Evolutionary conservation across 2,888 invertebrate species (phyloP).

Genomic region (Odontothrips loti): DNA sequence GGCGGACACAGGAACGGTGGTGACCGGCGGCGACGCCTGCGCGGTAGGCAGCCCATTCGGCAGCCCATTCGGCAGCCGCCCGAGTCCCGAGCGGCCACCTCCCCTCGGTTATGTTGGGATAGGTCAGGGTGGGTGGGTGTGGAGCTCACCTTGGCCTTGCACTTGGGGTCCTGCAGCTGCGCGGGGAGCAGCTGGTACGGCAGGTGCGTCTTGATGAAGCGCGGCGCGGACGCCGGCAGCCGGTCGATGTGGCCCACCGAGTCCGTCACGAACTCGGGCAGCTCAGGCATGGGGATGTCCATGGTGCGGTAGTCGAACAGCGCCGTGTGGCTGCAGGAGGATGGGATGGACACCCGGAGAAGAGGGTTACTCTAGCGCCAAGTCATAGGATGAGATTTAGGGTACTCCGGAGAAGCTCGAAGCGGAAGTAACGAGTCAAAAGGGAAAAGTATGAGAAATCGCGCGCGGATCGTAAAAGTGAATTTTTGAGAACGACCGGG

Average conservation of each 20-base stretch:
- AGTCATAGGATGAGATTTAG: too few species aligned
- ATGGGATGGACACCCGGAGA: background rate
- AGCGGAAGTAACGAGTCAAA: too few species aligned
- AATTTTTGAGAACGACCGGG: background rate
- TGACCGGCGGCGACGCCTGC: too few species aligned
- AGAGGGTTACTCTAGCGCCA: too few species aligned
- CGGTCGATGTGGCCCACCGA: constrained; percentile 45
- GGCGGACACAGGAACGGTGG: constrained; percentile 43
- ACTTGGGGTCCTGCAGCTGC: constrained; percentile 19
- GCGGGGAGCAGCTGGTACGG: constrained; percentile 57
- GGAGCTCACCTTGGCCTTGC: constrained; percentile 8
- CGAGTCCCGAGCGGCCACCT: too few species aligned
- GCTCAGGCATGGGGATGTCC: constrained; percentile 35
- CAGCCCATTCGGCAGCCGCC: background rate
- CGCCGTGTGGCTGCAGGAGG: background rate
- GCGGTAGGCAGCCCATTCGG: background rate
- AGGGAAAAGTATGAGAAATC: too few species aligned
- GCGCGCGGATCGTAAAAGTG: too few species aligned
- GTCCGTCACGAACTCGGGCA: constrained; percentile 42
- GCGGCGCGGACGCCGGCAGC: constrained; percentile 47
- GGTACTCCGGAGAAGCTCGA: too few species aligned
- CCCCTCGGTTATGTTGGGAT: constrained; percentile 33
- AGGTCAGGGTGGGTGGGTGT: too few species aligned
- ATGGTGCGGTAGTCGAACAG: constrained; percentile 45
- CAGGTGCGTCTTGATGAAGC: constrained; percentile 62